Conservation (phyloP, 2,797 vertebrate species). For the Garrulus glandarius region DNA sequence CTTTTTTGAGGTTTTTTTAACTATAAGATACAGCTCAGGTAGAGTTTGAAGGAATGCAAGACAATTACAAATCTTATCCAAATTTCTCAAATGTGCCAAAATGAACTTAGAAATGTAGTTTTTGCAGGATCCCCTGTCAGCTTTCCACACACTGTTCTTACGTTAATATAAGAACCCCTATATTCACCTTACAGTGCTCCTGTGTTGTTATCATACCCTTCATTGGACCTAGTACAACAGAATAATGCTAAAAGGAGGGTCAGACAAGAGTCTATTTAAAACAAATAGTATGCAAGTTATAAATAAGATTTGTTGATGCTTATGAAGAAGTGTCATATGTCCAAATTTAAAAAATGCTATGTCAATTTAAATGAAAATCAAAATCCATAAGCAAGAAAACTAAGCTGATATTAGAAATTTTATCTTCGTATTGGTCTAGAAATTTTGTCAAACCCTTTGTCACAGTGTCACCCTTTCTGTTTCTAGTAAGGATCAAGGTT, state of each 20-base stretch:
- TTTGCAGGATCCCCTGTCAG: not conserved
- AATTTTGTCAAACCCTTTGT: not conserved
- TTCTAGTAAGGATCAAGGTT: not conserved
- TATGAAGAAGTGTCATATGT: not conserved
- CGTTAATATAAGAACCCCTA: not conserved
- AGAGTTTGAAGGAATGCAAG: not conserved
- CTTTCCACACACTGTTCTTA: not conserved
- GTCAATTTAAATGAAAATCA: not conserved
- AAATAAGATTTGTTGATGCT: not conserved
- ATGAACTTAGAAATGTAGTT: not conserved
- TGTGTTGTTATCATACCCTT: not conserved
- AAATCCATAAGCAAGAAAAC: not conserved
- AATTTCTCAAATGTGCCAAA: not conserved
- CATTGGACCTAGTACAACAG: not conserved
- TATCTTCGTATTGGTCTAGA: not conserved
- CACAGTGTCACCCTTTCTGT: not conserved
- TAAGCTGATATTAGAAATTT: not conserved
- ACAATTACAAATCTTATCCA: not conserved
- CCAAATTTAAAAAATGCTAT: not conserved
- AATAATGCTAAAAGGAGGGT: not conserved
- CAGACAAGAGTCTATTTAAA: not conserved
- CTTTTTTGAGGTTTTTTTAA: not conserved
- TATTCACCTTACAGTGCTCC: not conserved
- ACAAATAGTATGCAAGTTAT: not conserved
- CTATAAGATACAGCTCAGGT: not conserved